These are phyloP conservation scores for Pseudomyrmex flavicornis DNA, from an alignment of 1,140 invertebrate genomes.

Conservation along the genomic window DNA sequence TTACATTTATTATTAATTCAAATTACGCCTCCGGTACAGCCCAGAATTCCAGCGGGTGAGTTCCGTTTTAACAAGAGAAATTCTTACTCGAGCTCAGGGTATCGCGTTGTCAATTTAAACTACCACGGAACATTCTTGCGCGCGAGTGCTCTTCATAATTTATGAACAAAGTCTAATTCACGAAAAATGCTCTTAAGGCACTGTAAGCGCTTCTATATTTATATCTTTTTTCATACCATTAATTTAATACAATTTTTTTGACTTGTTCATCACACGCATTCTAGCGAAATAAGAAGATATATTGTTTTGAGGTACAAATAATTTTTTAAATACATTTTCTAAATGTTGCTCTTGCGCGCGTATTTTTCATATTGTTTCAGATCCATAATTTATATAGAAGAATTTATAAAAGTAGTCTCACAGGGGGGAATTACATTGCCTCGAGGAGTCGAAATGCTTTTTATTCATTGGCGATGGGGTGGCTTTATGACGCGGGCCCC, in stretches of 20 bases:
- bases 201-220: neutral
- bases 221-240: neutral
- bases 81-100: conserved; percentile 44
- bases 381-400: neutral
- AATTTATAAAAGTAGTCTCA: too few relatives aligned
- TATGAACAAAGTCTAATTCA: conserved; percentile 31
- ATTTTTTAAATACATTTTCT: neutral
- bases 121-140: conserved; percentile 11
- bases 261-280: too few relatives aligned
- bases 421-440: too few relatives aligned
- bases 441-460: neutral
- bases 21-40: conserved; percentile 38
- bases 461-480: neutral
- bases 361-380: neutral
- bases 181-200: conserved; percentile 2
- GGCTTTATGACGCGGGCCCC: neutral
- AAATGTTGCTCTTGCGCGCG: neutral
- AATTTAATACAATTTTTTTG: too few relatives aligned
- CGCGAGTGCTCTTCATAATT: conserved; percentile 27
- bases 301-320: too few relatives aligned
- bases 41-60: conserved; percentile 37
- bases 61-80: conserved; percentile 53
- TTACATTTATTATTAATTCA: conserved; percentile 62
- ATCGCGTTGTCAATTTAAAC: conserved; percentile 53
- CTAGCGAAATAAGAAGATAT: too few relatives aligned